phyloP scores from a whole-genome alignment of 2,797 vertebrate species.

The Limnodromus scolopaceus region DNA sequence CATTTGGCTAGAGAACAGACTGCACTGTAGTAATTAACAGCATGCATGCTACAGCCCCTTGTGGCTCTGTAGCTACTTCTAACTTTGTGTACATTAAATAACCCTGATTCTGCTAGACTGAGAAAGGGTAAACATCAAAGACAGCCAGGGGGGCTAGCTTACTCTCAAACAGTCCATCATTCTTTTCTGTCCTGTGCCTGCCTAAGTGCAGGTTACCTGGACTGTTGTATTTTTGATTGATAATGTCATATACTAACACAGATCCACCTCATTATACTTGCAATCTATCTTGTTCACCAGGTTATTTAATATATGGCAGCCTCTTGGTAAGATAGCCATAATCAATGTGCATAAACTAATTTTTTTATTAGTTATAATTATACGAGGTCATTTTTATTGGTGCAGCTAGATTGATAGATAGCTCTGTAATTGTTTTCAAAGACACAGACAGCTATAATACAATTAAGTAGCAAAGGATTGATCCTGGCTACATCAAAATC shows the following conservation, averaged over 20 bases:
- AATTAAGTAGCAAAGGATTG: constrained; percentile 60
- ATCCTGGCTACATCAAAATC: constrained; percentile 51
- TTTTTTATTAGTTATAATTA: constrained; percentile 67
- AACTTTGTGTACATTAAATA: background rate
- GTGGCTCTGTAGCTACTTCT: background rate
- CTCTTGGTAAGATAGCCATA: constrained; percentile 21
- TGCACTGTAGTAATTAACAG: background rate
- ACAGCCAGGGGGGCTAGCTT: background rate
- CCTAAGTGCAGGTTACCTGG: background rate
- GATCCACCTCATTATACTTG: constrained; percentile 34
- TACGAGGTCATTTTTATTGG: constrained; percentile 33
- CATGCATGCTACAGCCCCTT: background rate
- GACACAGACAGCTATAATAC: constrained; percentile 20
- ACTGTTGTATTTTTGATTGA: constrained; percentile 5
- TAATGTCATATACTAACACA: constrained; percentile 19
- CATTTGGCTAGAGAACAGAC: background rate
- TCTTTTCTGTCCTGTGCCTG: background rate
- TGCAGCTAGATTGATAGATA: constrained; percentile 33
- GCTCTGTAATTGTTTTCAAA: constrained; percentile 55
- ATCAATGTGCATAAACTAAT: constrained; percentile 50
- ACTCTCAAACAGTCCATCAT: background rate
- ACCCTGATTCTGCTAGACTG: background rate
- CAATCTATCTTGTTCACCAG: constrained; percentile 15
- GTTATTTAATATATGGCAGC: constrained; percentile 46
- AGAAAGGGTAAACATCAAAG: background rate